Evolutionary conservation across 2,797 vertebrate species (phyloP).

Genomic region (Epinephelus awoara): DNA sequence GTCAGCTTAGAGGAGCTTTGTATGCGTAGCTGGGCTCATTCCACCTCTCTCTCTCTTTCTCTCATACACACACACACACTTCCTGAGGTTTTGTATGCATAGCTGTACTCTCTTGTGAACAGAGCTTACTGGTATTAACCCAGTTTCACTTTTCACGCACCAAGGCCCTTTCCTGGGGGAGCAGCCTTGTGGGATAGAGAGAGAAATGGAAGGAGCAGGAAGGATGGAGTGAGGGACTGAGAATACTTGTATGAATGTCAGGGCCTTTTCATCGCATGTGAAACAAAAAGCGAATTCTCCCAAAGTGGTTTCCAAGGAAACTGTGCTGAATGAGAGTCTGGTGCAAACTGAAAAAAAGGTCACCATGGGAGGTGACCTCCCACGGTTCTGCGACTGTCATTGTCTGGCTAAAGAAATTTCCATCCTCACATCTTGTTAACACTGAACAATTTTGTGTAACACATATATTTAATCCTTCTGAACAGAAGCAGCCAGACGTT

Average conservation of each 20-base stretch:
- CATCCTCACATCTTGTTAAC: constrained; percentile 35
- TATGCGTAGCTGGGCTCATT: constrained; percentile 76
- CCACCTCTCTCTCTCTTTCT: constrained; percentile 52
- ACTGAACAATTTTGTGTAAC: constrained; percentile 12
- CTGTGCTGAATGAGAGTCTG: constrained; percentile 58
- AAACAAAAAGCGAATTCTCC: constrained; percentile 64
- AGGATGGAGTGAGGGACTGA: constrained; percentile 60
- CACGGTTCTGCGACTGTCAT: constrained; percentile 34
- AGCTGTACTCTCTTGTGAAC: constrained; percentile 81
- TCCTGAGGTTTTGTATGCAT: constrained; percentile 82
- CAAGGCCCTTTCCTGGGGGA: constrained; percentile 76
- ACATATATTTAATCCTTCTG: not conserved
- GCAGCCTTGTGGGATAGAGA: constrained; percentile 61
- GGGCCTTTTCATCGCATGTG: constrained; percentile 59
- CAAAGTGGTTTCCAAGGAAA: constrained; percentile 76
- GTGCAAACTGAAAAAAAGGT: constrained; percentile 58
- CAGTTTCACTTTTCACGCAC: constrained; percentile 82
- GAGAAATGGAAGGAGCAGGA: constrained; percentile 62
- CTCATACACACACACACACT: constrained; percentile 50
- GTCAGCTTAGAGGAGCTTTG: constrained; percentile 82
- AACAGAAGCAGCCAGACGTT: not conserved
- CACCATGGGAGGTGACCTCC: constrained; percentile 64
- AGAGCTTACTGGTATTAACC: constrained; percentile 87
- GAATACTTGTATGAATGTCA: constrained; percentile 73
- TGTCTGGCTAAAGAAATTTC: constrained; percentile 36